phyloP scores from a whole-genome alignment of 2,797 vertebrate species.

The Semaprochilodus insignis region DNA sequence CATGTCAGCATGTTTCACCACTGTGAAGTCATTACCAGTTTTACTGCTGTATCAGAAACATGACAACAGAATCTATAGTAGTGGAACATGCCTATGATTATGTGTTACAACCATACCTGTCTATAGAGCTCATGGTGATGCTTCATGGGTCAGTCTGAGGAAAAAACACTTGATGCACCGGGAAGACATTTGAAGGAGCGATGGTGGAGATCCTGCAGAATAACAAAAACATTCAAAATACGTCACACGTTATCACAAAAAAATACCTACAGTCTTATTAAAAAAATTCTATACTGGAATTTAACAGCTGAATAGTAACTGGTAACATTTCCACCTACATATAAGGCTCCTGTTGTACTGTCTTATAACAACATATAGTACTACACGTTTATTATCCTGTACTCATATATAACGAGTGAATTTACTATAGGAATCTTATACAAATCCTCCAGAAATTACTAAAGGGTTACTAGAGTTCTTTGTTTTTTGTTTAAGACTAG shows the following conservation, averaged over 20 bases:
- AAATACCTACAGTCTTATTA: not conserved
- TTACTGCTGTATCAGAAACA: not conserved
- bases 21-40: not conserved
- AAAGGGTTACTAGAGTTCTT: too few species aligned
- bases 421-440: not conserved
- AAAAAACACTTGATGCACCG: conserved; percentile 91
- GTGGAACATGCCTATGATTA: not conserved
- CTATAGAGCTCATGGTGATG: conserved; percentile 97
- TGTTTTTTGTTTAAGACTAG: not conserved
- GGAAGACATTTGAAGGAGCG: conserved; percentile 96
- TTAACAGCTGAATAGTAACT: not conserved
- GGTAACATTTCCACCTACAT: not conserved
- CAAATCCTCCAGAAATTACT: not conserved
- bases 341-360: not conserved
- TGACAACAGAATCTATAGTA: not conserved
- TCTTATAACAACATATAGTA: not conserved
- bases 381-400: not conserved
- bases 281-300: not conserved
- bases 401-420: too few species aligned
- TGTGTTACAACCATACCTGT: conserved; percentile 81
- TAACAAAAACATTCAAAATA: conserved; percentile 22
- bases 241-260: not conserved
- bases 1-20: not conserved
- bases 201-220: conserved; percentile 64
- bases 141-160: conserved; percentile 94